Percentiles rank a stretch among this genome's conserved stretches.
phyloP scores from a whole-genome alignment of 2,888 invertebrate genomes.

The Nephrotoma flavescens region DNA sequence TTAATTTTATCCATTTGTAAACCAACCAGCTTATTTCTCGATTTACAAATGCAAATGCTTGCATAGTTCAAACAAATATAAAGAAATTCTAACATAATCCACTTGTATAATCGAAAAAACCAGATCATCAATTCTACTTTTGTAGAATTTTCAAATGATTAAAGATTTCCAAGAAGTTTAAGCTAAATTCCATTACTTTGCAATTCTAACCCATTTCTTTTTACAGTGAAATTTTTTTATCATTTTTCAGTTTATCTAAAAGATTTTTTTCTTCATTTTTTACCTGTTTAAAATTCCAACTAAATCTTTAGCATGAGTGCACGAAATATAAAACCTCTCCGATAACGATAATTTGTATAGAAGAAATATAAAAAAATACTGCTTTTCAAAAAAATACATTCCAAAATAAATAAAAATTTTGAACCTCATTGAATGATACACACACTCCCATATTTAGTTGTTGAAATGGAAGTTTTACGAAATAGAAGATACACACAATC shows the following conservation, averaged over 20 bases:
- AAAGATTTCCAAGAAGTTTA: background rate
- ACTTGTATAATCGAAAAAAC: background rate
- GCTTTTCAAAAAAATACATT: background rate
- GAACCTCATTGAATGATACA: background rate
- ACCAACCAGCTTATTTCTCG: background rate
- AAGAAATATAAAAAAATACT: background rate
- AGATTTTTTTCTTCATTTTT: background rate
- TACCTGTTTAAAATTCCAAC: background rate
- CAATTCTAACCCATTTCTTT: background rate
- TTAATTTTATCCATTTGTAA: no score
- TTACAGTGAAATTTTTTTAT: background rate
- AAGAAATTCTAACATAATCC: background rate
- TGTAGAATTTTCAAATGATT: background rate
- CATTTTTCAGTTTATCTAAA: background rate
- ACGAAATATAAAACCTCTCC: background rate
- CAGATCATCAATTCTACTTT: background rate
- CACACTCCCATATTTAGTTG: background rate
- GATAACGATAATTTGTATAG: background rate
- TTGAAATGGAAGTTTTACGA: background rate
- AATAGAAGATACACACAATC: background rate
- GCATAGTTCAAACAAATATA: background rate
- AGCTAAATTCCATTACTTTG: background rate
- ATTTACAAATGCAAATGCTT: background rate
- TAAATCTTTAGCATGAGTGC: background rate
- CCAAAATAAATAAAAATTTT: background rate